phyloP scores from a whole-genome alignment of 2,888 invertebrate genomes.

The Aspidapion aeneum region DNA sequence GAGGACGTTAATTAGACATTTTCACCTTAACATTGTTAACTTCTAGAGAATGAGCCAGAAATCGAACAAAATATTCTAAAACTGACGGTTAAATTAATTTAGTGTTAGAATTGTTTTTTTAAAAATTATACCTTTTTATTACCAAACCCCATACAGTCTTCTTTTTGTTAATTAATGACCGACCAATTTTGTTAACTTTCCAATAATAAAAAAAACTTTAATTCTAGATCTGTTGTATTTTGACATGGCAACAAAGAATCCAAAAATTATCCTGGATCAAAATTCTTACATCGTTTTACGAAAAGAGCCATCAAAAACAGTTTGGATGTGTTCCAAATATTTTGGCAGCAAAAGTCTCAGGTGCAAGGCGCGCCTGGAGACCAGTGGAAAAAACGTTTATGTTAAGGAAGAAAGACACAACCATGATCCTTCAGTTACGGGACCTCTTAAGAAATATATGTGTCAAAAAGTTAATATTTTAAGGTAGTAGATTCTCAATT shows the following conservation, averaged over 20 bases:
- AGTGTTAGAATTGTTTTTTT: no score
- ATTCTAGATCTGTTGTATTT: slow-evolving; percentile 37
- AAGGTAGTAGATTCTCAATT: no score
- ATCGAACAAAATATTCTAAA: no score
- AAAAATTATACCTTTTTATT: no score
- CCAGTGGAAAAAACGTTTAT: slow-evolving; percentile 34
- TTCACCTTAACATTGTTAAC: no score
- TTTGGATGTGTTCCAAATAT: slow-evolving; percentile 37
- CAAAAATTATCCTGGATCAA: slow-evolving; percentile 36
- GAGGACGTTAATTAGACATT: no score
- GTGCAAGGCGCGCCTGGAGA: slow-evolving; percentile 36
- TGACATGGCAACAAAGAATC: slow-evolving; percentile 37
- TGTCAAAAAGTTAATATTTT: slow-evolving; percentile 30
- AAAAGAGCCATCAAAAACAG: slow-evolving; percentile 33
- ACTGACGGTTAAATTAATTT: no score
- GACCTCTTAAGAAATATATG: slow-evolving; percentile 26
- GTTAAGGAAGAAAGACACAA: slow-evolving; percentile 34
- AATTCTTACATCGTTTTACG: slow-evolving; percentile 34
- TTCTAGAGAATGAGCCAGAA: no score
- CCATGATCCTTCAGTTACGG: slow-evolving; percentile 27
- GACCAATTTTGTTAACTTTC: no score
- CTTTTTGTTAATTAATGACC: no score
- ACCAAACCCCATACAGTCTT: no score
- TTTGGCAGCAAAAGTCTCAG: slow-evolving; percentile 33
- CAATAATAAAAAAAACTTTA: no score